Evolutionary conservation across 2,113 vertebrate species (phyloP), one percentile per base, ranked within the genome.

Genomic region (Eulemur macaco): DNA sequence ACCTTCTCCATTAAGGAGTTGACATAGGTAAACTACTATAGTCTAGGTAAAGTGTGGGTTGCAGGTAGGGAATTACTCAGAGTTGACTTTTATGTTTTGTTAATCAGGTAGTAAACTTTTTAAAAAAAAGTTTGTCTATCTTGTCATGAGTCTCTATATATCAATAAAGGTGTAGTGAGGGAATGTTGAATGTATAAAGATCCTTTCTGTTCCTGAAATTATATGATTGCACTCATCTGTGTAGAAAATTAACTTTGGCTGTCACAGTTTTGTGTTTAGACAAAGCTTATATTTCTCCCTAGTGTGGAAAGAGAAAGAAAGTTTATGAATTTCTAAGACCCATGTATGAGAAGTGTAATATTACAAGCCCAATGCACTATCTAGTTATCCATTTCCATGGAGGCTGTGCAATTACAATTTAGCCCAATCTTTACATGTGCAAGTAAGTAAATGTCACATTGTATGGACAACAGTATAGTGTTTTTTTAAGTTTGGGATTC

Each of bases 11-110:
- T 37, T 63, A 95, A 87, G 68, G 10, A 73, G 47, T 80, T 88
- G 34, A 71, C 3, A 66, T n/a, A 91, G 17, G 7, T 87, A 89
- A 83, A 20, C 9, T 86, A 27, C 54, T 83, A 39, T 15, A 73
- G 47, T 86, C 78, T 74, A 25, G 15, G 56, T 77, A 60, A 91
- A 89, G 9, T 68, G 47, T 90, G 47, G 10, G 18, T 78, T 86
- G 34, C 21, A 73, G 21, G 17, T 92, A 13, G 17, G 31, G 34
- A 83, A 50, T 71, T 86, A 81, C 21, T 86, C 29, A 86, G 58
- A 83, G 21, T 76, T 94, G 34, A 8, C 12, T 64, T 91, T 97
- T 94, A 47, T 69, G 85, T 86, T 69, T 86, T 96, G 54, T 89
- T 76, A 91, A 52, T 74, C 34, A 89, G 34, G 18, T 8, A 52